Percentiles rank a stretch among this genome's conserved stretches.
Conservation (phyloP, 2,888 invertebrate species). For the Lycophotia porphyrea region DNA sequence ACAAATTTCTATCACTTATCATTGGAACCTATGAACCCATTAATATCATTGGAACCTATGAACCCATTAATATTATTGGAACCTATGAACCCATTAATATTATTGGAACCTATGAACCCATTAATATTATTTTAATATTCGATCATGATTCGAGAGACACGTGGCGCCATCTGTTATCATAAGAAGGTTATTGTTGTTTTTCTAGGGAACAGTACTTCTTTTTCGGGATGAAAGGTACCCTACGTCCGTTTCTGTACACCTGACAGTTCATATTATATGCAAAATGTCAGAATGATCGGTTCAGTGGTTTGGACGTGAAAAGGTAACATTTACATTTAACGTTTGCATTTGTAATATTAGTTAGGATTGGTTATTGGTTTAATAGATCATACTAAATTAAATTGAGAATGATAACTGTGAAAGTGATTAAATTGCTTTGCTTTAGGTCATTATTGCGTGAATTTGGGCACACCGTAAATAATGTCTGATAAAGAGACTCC, state of each 20-base stretch:
- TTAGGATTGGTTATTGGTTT: too few relatives aligned
- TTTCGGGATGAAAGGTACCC: too few relatives aligned
- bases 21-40: neutral
- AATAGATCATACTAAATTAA: neutral
- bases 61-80: neutral
- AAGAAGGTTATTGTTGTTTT: too few relatives aligned
- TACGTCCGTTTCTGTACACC: too few relatives aligned
- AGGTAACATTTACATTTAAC: too few relatives aligned
- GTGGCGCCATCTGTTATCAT: too few relatives aligned
- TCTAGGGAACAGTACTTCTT: too few relatives aligned
- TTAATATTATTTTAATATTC: neutral
- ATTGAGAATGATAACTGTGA: neutral
- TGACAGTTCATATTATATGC: too few relatives aligned
- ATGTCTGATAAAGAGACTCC: neutral
- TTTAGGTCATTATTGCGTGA: neutral
- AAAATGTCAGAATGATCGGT: too few relatives aligned
- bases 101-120: neutral
- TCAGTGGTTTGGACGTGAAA: too few relatives aligned
- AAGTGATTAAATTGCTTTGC: neutral
- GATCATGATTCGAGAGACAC: too few relatives aligned
- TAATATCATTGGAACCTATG: neutral
- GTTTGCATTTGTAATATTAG: too few relatives aligned
- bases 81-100: neutral
- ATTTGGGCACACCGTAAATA: neutral
- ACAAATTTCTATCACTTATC: neutral